A percentile compares a stretch with the other conserved stretches of the same genome.
phyloP scores from a whole-genome alignment of 2,797 vertebrate species.

The Todus mexicanus region DNA sequence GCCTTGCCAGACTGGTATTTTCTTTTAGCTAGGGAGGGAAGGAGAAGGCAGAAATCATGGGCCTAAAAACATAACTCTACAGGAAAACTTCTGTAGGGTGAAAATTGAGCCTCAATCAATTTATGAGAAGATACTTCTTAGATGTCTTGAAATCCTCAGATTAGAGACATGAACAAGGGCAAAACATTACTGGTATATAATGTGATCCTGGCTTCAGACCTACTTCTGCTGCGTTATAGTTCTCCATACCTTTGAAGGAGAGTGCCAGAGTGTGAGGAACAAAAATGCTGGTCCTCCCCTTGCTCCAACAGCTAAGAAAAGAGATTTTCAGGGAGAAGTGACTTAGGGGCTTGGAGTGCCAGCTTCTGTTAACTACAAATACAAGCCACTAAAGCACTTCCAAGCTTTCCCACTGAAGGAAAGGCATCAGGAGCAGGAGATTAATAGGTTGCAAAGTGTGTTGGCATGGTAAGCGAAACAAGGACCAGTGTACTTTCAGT shows the following conservation, averaged over 20 bases:
- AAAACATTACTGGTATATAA: background rate
- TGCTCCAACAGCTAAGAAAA: background rate
- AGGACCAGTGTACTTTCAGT: background rate
- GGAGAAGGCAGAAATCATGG: background rate
- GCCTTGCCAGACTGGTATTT: background rate
- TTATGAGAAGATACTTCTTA: background rate
- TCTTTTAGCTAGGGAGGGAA: background rate
- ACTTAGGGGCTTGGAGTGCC: background rate
- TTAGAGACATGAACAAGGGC: background rate
- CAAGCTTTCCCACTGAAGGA: background rate
- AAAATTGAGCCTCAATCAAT: background rate
- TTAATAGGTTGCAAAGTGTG: constrained; percentile 32
- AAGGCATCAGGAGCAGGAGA: background rate
- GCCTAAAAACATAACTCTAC: background rate
- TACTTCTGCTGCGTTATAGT: rapidly evolving
- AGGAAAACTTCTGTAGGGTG: background rate
- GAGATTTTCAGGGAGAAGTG: background rate
- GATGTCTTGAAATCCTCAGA: background rate
- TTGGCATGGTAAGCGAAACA: background rate
- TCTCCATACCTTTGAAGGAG: background rate
- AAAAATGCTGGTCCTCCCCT: background rate
- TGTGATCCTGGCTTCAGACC: background rate
- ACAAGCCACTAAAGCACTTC: background rate
- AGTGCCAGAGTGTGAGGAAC: background rate
- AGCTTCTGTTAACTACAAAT: background rate